Evolutionary conservation across 2,797 vertebrate species (phyloP), one percentile per base, ranked within the genome.

Genomic region (Syndactyla subalaris): DNA sequence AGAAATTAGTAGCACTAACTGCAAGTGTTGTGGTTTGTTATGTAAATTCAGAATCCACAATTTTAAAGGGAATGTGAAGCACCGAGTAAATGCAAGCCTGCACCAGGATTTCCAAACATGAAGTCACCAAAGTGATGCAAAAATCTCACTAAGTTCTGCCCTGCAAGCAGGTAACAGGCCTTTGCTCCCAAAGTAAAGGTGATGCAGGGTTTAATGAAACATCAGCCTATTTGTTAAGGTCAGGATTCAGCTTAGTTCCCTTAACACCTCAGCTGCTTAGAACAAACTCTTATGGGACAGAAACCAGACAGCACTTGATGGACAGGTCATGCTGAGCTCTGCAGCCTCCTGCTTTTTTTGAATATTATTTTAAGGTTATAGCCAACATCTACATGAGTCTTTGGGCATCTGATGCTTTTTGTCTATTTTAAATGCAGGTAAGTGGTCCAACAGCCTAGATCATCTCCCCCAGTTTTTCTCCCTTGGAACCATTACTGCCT

Each of bases 401-500:
- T 76, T n/a, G 51, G 41, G 39, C 34, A 23, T 76, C 48, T 48
- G 61, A 61, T 9, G 1, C 0, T 63, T 92, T 81, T 67, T 72
- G 26, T 61, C 48, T 61, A 6, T 74, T 92, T 70, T 86, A 77
- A 84, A 96, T 78, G 75, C 72, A 89, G 24, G 52, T 92, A 92
- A 75, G 32, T 0, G 0, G 39, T 21, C 58, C 61, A 58, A 57
- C 12, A 82, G 54, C 34, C 43, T 30, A 45, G 34, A 72, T 58
- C 41, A 52, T 89, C 34, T 73, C 46, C 30, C 72, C 21, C 9
- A 92, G 29, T 80, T 89, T 90, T 93, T 78, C 20, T 83, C 49
- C 74, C 57, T 85, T 92, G 85, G 76, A 90, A 88, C 54, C 57
- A 45, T 90, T 96, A 88, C 52, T 26, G 66, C n/a, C 68, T 96